Base-by-base conservation (phyloP, 2,888 invertebrate genomes). In the Stictocephala bisonia region DNA sequence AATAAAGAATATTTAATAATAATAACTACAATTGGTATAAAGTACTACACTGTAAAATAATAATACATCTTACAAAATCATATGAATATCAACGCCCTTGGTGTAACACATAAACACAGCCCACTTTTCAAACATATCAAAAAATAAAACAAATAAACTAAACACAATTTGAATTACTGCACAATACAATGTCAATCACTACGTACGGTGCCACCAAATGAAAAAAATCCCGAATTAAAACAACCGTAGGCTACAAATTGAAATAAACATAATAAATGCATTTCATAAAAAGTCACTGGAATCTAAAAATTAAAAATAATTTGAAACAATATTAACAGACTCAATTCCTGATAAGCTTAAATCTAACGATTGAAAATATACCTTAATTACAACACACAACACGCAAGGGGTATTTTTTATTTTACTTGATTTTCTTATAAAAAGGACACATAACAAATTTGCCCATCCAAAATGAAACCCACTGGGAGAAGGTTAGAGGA, bases 361-460 rank as follows among this genome's bases (percentile, higher is more conserved):
- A 51, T 51, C 51, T 68, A 51, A 51, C 31, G 27, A 31, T 51
- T 51, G 31, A 68, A 68, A 68, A 31, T 68, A 68, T 68, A 51
- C 29, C 51, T 68, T 68, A 67, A 48, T 44, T 31, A 51, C 31
- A 68, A 68, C 68, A 68, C 68, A 68, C 68, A 35, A 68, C 68
- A 68, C 68, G 24, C 68, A 68, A 68, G 51, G 68, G 68, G 67
- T 50, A 67, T 50, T 68, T 68, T 51, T 68, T 68, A 68, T 51
- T 51, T 51, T 51, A 68, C 51, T 68, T 68, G 31, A 24, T 51
- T 68, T 68, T 68, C 51, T 68, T 68, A 51, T 31, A 68, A 68
- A 68, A 68, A 68, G 51, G 51, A 68, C 68, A 68, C 51, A 6
- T 22, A 68, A 51, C 35, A 31, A 31, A 51, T 68, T 20, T 68